Conservation (phyloP, 2,113 vertebrate genomes). For the Hippocampus mohnikei region DNA sequence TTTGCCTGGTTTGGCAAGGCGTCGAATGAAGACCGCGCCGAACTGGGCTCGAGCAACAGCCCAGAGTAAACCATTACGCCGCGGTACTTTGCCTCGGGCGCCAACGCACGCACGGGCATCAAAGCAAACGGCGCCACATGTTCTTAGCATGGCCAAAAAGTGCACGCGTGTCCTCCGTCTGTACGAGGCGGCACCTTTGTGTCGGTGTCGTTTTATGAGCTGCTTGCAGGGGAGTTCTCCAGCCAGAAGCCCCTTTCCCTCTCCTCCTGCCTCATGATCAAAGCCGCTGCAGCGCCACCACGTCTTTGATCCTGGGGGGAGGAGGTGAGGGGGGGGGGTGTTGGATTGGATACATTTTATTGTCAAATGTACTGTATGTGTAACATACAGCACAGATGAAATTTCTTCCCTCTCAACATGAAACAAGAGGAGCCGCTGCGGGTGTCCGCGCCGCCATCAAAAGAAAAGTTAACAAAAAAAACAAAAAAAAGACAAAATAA, state of each 20-base stretch:
- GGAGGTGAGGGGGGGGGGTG: conserved; percentile 51
- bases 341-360: no score
- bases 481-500: no score
- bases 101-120: conserved; percentile 48
- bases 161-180: conserved; percentile 15
- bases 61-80: conserved; percentile 37
- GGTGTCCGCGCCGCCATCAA: no score
- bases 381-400: no score
- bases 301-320: conserved; percentile 59
- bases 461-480: no score
- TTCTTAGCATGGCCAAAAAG: conserved; percentile 23
- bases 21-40: conserved; percentile 3
- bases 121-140: conserved; percentile 44
- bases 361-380: no score
- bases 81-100: conserved; percentile 47
- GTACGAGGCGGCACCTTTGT: conserved; percentile 47
- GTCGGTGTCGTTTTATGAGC: conserved; percentile 50
- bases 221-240: conserved; percentile 35
- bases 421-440: no score
- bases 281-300: conserved; percentile 46
- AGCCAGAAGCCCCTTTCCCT: conserved; percentile 18
- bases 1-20: conserved; percentile 4
- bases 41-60: conserved; percentile 11
- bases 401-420: no score
- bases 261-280: conserved; percentile 52